Evolutionary conservation across 1,140 invertebrate genomes (phyloP), one percentile per base, ranked within the genome.

Genomic region (Neotoxoptera formosana): DNA sequence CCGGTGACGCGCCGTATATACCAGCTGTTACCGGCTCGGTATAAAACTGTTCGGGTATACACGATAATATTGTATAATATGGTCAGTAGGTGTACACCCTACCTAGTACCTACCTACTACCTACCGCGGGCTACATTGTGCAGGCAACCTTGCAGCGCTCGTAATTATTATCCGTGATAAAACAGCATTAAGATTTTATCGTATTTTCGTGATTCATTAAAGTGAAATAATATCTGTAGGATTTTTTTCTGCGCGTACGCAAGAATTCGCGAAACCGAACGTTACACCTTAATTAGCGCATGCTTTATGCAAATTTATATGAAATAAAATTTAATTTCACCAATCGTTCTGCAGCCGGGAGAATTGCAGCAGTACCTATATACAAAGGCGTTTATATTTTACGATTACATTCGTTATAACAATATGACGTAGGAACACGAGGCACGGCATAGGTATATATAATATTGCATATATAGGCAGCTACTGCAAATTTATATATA

Each of bases 161-260:
- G 30, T 89, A 89, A 53, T 89, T 89, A 53, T 89, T 89, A 56
- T 89, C 51, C 48, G 51, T 56, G 87, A 89, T 89, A 89, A 89
- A 89, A 89, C 87, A 25, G 36, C 87, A 89, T 56, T 53, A 89
- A 89, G 87, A 53, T 89, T 36, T 89, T 89, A 89, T 89, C 87
- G 48, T 48, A 53, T 89, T 89, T 89, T 89, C 87, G 87, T 89
- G 87, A 89, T 89, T 89, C 87, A 89, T 89, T 89, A 89, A 56
- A 53, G 87, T 51, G 51, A 89, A 89, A 89, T 53, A 36, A 25
- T 89, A 53, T n/a, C 86, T 87, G 21, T 86, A 36, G 6, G n/a
- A 9, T 36, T 56, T 53, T 89, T 41, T 89, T 56, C 34, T 56
- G 11, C 34, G 23, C 9, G 30, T 36, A 56, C 34, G 20, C 30